A percentile compares a stretch with the other conserved stretches of the same genome.
Evolutionary conservation across 2,797 vertebrate species (phyloP).

Genomic region (Phylloscopus collybita): DNA sequence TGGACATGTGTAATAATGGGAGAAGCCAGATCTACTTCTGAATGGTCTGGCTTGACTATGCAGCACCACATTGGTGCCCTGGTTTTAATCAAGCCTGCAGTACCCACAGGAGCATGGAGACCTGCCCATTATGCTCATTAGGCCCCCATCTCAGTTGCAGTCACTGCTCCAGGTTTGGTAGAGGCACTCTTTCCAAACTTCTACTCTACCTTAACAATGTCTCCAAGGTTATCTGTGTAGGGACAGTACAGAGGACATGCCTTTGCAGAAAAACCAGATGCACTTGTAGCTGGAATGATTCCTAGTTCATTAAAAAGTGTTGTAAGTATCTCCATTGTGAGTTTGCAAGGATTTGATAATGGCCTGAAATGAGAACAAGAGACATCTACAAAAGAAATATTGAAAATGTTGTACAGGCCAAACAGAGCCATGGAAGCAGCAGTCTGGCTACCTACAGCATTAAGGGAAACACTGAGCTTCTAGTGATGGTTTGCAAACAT

Average conservation of each 20-base stretch:
- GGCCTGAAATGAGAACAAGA: neutral
- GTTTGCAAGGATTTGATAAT: neutral
- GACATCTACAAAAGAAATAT: accelerated
- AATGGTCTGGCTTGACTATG: neutral
- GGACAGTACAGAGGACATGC: neutral
- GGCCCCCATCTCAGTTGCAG: neutral
- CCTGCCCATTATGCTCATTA: neutral
- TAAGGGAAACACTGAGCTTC: neutral
- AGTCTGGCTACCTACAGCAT: neutral
- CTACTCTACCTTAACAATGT: neutral
- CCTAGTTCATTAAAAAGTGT: neutral
- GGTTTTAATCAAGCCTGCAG: neutral
- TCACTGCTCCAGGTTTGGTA: neutral
- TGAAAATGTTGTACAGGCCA: neutral
- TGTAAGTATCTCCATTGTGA: accelerated
- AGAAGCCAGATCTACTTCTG: neutral
- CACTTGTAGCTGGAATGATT: neutral
- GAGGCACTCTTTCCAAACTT: neutral
- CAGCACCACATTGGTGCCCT: neutral
- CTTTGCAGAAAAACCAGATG: neutral
- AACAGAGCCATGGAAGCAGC: neutral
- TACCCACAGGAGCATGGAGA: neutral
- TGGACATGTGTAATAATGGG: neutral
- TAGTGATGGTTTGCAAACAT: neutral
- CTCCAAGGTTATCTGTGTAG: neutral